These are phyloP conservation scores for Callorhinus ursinus DNA, from an alignment of 2,113 vertebrate species.

Conservation along the genomic window DNA sequence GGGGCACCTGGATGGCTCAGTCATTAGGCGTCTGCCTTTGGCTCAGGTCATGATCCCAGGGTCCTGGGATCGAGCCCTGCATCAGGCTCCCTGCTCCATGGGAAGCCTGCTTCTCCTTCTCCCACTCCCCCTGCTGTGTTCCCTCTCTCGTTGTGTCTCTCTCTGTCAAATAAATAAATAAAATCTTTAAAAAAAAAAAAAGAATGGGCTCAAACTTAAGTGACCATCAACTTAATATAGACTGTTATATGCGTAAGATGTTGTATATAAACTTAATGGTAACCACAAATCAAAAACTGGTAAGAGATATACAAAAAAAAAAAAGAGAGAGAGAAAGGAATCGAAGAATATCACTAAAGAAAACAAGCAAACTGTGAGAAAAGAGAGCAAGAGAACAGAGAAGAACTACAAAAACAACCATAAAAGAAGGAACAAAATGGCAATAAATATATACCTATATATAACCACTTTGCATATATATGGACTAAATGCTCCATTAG, in stretches of 20 bases:
- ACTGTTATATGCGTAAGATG: neutral
- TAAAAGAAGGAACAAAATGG: neutral
- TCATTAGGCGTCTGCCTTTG: too few relatives aligned
- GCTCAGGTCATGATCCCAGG: too few relatives aligned
- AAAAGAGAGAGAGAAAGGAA: neutral
- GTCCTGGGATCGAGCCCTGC: too few relatives aligned
- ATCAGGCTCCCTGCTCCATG: too few relatives aligned
- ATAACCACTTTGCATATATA: neutral
- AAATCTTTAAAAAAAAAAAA: too few relatives aligned
- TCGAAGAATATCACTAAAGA: neutral
- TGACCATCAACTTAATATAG: neutral
- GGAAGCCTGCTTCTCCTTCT: too few relatives aligned
- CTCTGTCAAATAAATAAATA: too few relatives aligned
- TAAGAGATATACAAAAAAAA: neutral
- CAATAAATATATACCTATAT: neutral
- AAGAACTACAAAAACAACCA: neutral
- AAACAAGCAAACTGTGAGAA: neutral
- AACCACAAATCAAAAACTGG: neutral
- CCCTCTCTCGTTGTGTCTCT: too few relatives aligned
- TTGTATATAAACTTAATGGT: neutral
- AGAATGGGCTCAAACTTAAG: neutral
- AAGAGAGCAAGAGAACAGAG: neutral
- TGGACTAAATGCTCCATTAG: neutral
- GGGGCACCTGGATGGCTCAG: too few relatives aligned
- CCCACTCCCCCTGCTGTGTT: too few relatives aligned